Base-by-base conservation (phyloP, 2,888 invertebrate species). In the Bugulina stolonifera region DNA sequence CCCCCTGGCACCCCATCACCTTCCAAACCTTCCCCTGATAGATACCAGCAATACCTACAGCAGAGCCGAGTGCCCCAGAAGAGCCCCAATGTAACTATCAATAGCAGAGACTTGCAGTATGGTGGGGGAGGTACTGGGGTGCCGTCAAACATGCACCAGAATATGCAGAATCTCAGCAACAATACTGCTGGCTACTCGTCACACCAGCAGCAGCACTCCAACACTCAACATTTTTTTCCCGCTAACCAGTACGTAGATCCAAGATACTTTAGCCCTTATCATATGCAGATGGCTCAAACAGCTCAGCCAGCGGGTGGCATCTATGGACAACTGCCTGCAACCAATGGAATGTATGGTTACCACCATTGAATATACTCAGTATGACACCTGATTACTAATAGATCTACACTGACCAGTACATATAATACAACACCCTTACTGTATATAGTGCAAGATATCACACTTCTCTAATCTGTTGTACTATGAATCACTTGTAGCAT, bases 301-400 rank as follows among this genome's bases (percentile, higher is more conserved):
- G 32, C 64, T 3, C 14, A 22, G 22, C 64, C 64, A 10, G 14
- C 27, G 5, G 10, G 25, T 64, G 27, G 22, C 10, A 23, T 25
- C 14, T 25, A 64, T 64, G 64, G 32, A 3, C 64, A 25, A 3
- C 10, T 64, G 29, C 32, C 27, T 10, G 32, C 64, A 14, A 25
- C n/a, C 57, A 64, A 64, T 34, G n/a, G 55, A 55, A 64, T 64
- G 64, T 64, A 64, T 27, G 32, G 64, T 10, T 64, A 64, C 64
- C 64, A 64, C 64, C 27, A 64, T 18, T 43, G 18, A 43, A 43
- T 43, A 43, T 43, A 43, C 43, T 43, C 43, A 43, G 5, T 10
- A 43, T 43, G 18, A 5, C 18, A 18, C n/a, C n/a, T n/a, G n/a
- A n/a, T n/a, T n/a, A n/a, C n/a, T n/a, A n/a, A n/a, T n/a, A n/a